Base-by-base conservation (phyloP, 2,888 invertebrate genomes). In the Pyrocoelia pectoralis region DNA sequence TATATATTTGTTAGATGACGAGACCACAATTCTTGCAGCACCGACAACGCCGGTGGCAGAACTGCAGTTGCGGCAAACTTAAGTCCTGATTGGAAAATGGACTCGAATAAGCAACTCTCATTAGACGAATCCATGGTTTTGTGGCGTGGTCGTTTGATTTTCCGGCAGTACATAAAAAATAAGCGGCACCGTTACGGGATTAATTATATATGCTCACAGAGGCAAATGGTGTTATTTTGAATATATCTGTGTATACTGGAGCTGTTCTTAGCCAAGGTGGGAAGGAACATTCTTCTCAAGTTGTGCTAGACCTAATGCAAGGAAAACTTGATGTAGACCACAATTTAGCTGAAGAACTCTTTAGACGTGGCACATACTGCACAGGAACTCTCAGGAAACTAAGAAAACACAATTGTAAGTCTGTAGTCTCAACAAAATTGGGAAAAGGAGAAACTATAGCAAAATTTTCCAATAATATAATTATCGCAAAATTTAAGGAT, bases 141-240 rank as follows among this genome's bases (percentile, higher is more conserved):
- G 17, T 73, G 73, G 72, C 55, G 65, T 40, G 70, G 72, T n/a
- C 33, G 73, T 29, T 59, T 5, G 5, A 66, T 48, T 3, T 73
- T 74, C 54, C 64, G 72, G 4, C 72, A 74, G 49, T 72, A 71
- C 61, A 56, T 70, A n/a, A 67, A 66, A 53, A 65, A 66, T 14
- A 74, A 75, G 67, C 66, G 54, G 55, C 66, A 14, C 40, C 71
- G 68, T 43, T 73, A 74, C 67, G 74, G 70, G 5, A 66, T 72
- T 6, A 73, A 66, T 55, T 74, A n/a, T 73, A 72, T 59, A 64
- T 68, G 49, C 57, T 72, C 29, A 67, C 69, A 28, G 68, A 70
- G 49, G 58, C 67, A n/a, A 43, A 64, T 57, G 73, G 68, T 4
- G 56, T 71, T n/a, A 55, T 72, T 33, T 46, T 68, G 46, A 71